A percentile compares a stretch with the other conserved stretches of the same genome.
Evolutionary conservation across 1,140 invertebrate species (phyloP).

Genomic region (Eciton burchellii): DNA sequence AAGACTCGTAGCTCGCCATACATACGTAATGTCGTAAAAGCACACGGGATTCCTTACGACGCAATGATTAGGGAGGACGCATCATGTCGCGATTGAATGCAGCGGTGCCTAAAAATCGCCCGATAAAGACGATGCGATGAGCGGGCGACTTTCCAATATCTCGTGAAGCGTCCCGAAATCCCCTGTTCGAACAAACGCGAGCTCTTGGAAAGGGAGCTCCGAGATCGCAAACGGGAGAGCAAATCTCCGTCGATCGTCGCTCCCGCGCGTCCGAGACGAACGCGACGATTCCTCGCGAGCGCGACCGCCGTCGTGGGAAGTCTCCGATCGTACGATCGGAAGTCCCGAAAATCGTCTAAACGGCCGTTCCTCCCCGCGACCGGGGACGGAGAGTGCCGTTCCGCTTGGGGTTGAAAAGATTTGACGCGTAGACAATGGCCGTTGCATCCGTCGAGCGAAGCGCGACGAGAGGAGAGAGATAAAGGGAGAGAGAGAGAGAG

Average conservation of each 20-base stretch:
- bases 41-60: too few relatives aligned
- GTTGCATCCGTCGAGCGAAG: slow-evolving; percentile 69
- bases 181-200: slow-evolving; percentile 27
- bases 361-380: slow-evolving; percentile 29
- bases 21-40: too few relatives aligned
- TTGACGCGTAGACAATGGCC: slow-evolving; percentile 83
- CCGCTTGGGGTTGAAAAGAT: slow-evolving; percentile 75
- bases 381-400: slow-evolving; percentile 29
- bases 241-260: slow-evolving; percentile 43
- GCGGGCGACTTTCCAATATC: slow-evolving; percentile 16
- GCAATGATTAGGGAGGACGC: background rate
- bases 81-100: slow-evolving; percentile 13
- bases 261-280: slow-evolving; percentile 10
- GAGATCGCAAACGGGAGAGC: slow-evolving; percentile 23
- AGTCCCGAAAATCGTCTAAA: slow-evolving; percentile 57
- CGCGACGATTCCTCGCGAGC: slow-evolving; percentile 23
- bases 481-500: too few relatives aligned
- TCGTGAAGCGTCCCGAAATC: slow-evolving; percentile 23
- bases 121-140: background rate
- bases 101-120: background rate
- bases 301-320: slow-evolving; percentile 27
- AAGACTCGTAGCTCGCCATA: too few relatives aligned
- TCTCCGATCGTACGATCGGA: slow-evolving; percentile 40
- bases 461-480: slow-evolving; percentile 59
- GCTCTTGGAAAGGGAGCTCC: slow-evolving; percentile 9